Evolutionary conservation across 2,888 invertebrate genomes (phyloP), one percentile per base, ranked within the genome.

Genomic region (Scaptomyza polygonia): DNA sequence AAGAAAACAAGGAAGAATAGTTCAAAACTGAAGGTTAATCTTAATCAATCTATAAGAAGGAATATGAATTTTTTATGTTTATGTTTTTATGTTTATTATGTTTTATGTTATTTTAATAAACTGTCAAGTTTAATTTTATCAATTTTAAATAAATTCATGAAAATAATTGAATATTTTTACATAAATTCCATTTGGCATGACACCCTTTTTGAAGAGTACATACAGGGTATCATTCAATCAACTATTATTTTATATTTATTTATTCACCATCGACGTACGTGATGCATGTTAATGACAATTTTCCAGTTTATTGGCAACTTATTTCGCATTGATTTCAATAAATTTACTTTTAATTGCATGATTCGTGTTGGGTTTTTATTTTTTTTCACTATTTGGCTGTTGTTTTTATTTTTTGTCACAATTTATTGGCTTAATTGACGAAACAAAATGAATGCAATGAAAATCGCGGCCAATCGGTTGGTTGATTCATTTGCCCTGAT

Each of bases 341-440:
- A 84, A 82, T 78, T 72, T 61, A 54, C 47, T 67, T 76, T 85
- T 87, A 82, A 87, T 87, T 82, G 82, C 68, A 67, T 61, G 64
- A 67, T 55, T 67, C 67, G 63, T 63, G 52, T 56, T 69, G 8
- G 36, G n/a, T n/a, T n/a, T n/a, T n/a, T n/a, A n/a, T n/a, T 61
- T 65, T 27, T 57, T 57, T 34, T 9, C 21, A 16, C 39, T 34
- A 39, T 44, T 34, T 36, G 12, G 21, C 16, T 49, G 2, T 16
- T 39, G 25, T 8, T 43, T 32, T 14, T 32, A 14, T 42, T 49
- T 57, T 55, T 64, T 36, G 45, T 30, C 52, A 25, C 65, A 67
- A 67, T 86, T 84, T 65, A 84, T 69, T 79, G 79, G 70, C 72
- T 73, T 81, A 81, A 87, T 87, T 81, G 76, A 78, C 66, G 52